Percentiles rank a stretch among this genome's conserved stretches.
Evolutionary conservation across 2,888 invertebrate species (phyloP).

Genomic region (Macrophya annulata): DNA sequence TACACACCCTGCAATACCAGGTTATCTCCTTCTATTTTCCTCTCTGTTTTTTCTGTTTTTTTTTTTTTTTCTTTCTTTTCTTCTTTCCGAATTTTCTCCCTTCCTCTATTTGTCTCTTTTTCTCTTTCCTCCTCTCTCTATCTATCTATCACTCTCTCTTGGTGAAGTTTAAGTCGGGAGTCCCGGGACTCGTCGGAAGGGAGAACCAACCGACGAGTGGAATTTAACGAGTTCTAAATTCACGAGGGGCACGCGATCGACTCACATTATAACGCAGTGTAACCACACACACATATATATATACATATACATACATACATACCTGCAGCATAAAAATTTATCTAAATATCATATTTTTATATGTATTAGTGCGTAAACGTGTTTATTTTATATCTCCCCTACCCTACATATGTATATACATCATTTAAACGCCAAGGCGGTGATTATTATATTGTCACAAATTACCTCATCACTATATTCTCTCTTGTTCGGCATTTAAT

Average conservation of each 20-base stretch:
- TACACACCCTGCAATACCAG: not conserved
- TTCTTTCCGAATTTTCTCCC: not conserved
- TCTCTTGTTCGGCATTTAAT: slow-evolving; percentile 16
- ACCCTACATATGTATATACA: not conserved
- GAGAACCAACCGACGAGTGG: slow-evolving; percentile 63
- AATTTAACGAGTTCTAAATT: slow-evolving; percentile 75
- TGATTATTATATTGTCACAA: not conserved
- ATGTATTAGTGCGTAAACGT: not conserved
- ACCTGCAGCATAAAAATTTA: too few species aligned
- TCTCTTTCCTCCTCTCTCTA: not conserved
- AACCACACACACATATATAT: not conserved
- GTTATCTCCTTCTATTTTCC: not conserved
- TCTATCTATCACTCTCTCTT: not conserved
- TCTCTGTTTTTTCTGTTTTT: not conserved
- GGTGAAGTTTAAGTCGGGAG: slow-evolving; percentile 33
- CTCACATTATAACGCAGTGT: not conserved
- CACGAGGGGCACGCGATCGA: slow-evolving; percentile 57
- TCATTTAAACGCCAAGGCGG: not conserved
- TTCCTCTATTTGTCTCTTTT: not conserved
- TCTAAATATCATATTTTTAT: not conserved
- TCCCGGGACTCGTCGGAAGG: slow-evolving; percentile 57
- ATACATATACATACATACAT: too few species aligned
- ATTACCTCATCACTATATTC: slow-evolving; percentile 9
- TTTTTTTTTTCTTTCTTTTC: not conserved
- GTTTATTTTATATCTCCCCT: not conserved